Evolutionary conservation across 2,113 vertebrate genomes (phyloP), one percentile per base, ranked within the genome.

Genomic region (Oreocharis arfaki): DNA sequence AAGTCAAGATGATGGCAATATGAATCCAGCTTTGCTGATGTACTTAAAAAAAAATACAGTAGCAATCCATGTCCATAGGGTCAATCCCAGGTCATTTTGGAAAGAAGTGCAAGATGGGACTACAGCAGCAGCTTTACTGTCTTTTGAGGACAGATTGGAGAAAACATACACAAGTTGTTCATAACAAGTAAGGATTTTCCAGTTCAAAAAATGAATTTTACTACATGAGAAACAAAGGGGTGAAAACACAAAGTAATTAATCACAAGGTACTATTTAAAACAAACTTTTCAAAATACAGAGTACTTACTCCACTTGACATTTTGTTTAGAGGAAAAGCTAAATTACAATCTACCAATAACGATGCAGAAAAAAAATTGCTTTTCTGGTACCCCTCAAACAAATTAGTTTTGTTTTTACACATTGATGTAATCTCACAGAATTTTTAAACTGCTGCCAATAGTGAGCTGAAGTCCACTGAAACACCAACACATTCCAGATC

Each of bases 311-410:
- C 55, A 92, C 39, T 44, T 67, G 76, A 88, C 6, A 6, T 84
- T 84, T 68, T 33, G 33, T 94, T 87, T 94, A 92, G 93, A 95
- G 75, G 84, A 94, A 95, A 95, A 91, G 84, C 87, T 89, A 89
- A 92, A 82, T 93, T 46, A 90, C 28, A 32, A 76, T 71, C 67
- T 86, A 89, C 76, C 41, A 60, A 20, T 75, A 95, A 80, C 2
- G 4, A 97, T 74, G 85, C 69, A 90, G 85, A 61, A 39, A 93
- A 93, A 87, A 53, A n/a, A 28, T 4, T 41, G 83, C 74, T 88
- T 95, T 94, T 70, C 94, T 95, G 74, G 60, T 94, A 93, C 69
- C 75, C 84, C 80, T 65, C 79, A 84, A 87, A 93, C 91, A 96
- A 96, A 92, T 95, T 32, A 46, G 77, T 93, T 96, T 82, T 93